Base-by-base conservation (phyloP, 2,888 invertebrate species). In the Drosophila nigricruria region DNA sequence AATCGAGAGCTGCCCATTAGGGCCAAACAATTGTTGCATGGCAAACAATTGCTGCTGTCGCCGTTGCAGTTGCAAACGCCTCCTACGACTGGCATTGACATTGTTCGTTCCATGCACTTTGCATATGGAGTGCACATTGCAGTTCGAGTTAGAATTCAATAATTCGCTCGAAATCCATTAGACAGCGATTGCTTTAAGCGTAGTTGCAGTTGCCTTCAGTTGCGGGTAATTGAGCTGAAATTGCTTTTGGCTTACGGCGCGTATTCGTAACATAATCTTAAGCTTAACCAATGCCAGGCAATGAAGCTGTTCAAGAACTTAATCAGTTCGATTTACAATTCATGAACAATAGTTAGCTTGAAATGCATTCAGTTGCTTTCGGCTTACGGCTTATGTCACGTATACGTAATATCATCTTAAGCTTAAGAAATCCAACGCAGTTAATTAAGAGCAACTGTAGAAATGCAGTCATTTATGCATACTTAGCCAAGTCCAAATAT, bases 141-240 rank as follows among this genome's bases (percentile, higher is more conserved):
- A 18, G 6, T 42, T 38, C 16, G 18, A 10, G 23, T 23, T n/a
- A 2, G 18, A 34, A 57, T 36, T 25, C 6, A 14, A 34, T 49
- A 52, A 40, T 69, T 76, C 61, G 58, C 34, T 57, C n/a, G 49
- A 57, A 57, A 67, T 60, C 64, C 64, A 81, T 75, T 70, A 62
- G 42, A 45, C 42, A 34, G 67, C 38, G 18, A 25, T 20, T 5
- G 18, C 32, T 18, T 14, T 5, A 8, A 47, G 42, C 36, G 18
- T 9, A 47, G 30, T 14, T 32, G 32, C 47, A 16, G 27, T 40
- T 40, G n/a, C n/a, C 9, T 25, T 32, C 18, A 34, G 32, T 40
- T 42, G 27, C 5, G 16, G 10, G 2, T 1, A 30, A 49, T 49
- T 20, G 32, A 20, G 32, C 14, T 32, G 49, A 12, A 25, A 53